A percentile compares a stretch with the other conserved stretches of the same genome.
These are phyloP conservation scores for Sphaeridia pumilis DNA, from an alignment of 2,888 invertebrate genomes.

Conservation along the genomic window DNA sequence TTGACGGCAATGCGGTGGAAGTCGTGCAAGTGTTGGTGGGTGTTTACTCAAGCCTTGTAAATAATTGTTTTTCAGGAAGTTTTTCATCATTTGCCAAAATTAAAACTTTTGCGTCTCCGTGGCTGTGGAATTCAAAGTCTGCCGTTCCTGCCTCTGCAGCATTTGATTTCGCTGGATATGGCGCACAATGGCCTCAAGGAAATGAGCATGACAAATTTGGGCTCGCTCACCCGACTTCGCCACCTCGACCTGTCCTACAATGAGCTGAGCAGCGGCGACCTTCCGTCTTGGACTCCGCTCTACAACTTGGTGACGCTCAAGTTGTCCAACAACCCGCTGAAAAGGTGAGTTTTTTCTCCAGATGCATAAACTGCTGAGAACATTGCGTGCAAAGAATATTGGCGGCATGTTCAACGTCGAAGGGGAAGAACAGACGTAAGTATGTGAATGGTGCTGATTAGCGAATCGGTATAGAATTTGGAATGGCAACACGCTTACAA, in stretches of 20 bases:
- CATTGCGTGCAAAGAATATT: no score
- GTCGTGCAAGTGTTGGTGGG: no score
- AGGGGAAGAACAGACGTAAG: no score
- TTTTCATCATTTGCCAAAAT: conserved; percentile 70
- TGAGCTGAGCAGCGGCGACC: conserved; percentile 59
- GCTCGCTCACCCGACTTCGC: conserved; percentile 49
- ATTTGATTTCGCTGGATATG: conserved; percentile 59
- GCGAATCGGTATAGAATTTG: no score
- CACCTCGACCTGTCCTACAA: conserved; percentile 65
- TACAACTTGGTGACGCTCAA: conserved; percentile 62
- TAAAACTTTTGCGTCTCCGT: conserved; percentile 63
- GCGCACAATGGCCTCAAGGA: conserved; percentile 63
- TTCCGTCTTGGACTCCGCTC: conserved; percentile 60
- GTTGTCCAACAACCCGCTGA: conserved; percentile 68
- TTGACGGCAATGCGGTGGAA: no score
- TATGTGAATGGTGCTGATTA: no score
- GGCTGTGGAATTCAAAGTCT: conserved; percentile 63
- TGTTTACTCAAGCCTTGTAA: no score
- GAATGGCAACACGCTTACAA: no score
- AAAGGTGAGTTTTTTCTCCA: conserved; percentile 36
- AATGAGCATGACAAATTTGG: conserved; percentile 57
- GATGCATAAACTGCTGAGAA: no score
- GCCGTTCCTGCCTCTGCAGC: conserved; percentile 60
- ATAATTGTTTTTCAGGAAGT: conserved; percentile 53
- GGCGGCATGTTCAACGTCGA: no score